A percentile compares a stretch with the other conserved stretches of the same genome.
phyloP scores from a whole-genome alignment of 2,888 invertebrate genomes.

The Ceramica pisi region DNA sequence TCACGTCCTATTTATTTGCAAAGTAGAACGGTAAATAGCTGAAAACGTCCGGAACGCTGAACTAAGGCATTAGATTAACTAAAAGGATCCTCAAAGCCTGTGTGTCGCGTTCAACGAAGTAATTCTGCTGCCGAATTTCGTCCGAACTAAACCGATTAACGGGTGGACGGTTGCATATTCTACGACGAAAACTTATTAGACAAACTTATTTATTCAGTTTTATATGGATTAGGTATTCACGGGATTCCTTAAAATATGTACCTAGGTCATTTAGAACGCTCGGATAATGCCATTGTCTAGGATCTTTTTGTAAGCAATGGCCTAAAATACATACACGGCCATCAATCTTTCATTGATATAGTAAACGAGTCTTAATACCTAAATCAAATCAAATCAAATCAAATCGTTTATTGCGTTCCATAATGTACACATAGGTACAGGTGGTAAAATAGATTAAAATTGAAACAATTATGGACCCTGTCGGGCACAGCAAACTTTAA shows the following conservation, averaged over 20 bases:
- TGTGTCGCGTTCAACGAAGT: constrained; percentile 61
- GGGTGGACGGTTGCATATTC: constrained; percentile 60
- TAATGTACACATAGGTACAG: too few relatives aligned
- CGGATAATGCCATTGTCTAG: constrained; percentile 18
- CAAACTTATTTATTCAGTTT: constrained; percentile 45
- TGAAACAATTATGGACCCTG: too few relatives aligned
- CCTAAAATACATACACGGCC: constrained; percentile 26
- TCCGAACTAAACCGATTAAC: constrained; percentile 71
- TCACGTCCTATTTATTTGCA: constrained; percentile 38
- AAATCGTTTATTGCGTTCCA: too few relatives aligned
- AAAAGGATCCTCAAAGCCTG: constrained; percentile 60
- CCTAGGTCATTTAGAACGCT: constrained; percentile 35
- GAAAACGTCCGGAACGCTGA: constrained; percentile 41
- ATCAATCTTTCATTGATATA: constrained; percentile 25
- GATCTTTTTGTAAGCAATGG: constrained; percentile 5
- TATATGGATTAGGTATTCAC: constrained; percentile 47
- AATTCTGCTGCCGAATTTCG: constrained; percentile 62
- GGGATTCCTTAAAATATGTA: constrained; percentile 31
- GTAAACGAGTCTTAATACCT: too few relatives aligned
- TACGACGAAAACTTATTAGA: constrained; percentile 54
- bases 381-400: too few relatives aligned
- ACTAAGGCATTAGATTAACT: constrained; percentile 51
- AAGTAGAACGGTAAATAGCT: constrained; percentile 53
- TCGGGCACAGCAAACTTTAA: too few relatives aligned
- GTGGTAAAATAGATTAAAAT: too few relatives aligned